These are phyloP conservation scores for Heliconius hermathena DNA, from an alignment of 1,140 invertebrate species.

Conservation along the genomic window DNA sequence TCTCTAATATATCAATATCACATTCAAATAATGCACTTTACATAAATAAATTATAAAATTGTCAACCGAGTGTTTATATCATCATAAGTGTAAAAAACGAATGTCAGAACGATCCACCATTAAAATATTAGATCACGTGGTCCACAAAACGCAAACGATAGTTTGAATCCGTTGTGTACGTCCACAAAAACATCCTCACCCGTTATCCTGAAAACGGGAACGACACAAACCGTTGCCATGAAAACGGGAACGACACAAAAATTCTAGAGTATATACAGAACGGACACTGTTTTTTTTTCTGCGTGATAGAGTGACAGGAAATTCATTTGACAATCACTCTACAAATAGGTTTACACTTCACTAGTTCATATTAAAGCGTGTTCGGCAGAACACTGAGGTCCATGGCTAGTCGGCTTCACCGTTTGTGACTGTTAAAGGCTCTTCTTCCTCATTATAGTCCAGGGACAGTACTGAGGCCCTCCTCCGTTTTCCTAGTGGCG, in stretches of 20 bases:
- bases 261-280: conserved; percentile 62
- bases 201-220: conserved; percentile 60
- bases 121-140: conserved; percentile 63
- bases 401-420: conserved; percentile 73
- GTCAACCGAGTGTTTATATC: conserved; percentile 74
- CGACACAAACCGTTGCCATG: conserved; percentile 61
- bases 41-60: conserved; percentile 80
- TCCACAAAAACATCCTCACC: conserved; percentile 66
- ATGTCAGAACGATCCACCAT: conserved; percentile 78
- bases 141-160: conserved; percentile 75
- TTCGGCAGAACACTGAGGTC: conserved; percentile 29
- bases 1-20: conserved; percentile 60
- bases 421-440: conserved; percentile 75
- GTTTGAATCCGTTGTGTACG: conserved; percentile 61
- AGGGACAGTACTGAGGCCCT: conserved; percentile 86
- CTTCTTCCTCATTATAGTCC: conserved; percentile 87
- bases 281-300: conserved; percentile 43
- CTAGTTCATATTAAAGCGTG: conserved; percentile 32
- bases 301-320: conserved; percentile 42
- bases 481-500: conserved; percentile 82
- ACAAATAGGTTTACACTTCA: conserved; percentile 47
- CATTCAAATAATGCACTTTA: conserved; percentile 75
- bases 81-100: conserved; percentile 69
- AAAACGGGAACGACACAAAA: conserved; percentile 61
- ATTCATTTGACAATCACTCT: conserved; percentile 48